Base-by-base conservation (phyloP, 2,888 invertebrate species). In the Drosophila nr. perissopoda region DNA sequence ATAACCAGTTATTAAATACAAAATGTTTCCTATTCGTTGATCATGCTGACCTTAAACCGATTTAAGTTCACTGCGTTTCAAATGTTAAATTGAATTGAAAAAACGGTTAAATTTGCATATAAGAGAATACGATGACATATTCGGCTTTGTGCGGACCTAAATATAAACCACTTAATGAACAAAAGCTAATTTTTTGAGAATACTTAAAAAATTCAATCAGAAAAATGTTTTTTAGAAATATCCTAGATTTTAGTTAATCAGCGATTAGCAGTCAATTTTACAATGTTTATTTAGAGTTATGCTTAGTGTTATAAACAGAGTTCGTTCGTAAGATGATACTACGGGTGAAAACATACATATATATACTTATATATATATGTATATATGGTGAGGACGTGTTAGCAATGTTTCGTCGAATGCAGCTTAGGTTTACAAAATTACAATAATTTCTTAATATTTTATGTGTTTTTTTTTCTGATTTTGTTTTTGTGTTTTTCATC, bases 271-370 rank as follows among this genome's bases (percentile, higher is more conserved):
- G 36, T 56, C 18, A 56, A 58, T 38, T 77, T 60, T 65, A 65
- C 66, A 78, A 59, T 78, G 16, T 76, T 80, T 65, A 80, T 76
- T 77, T 57, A 70, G 38, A 76, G 25, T 65, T 70, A 80, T 40
- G 49, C 76, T 66, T 80, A 80, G 31, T 62, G 56, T 29, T 76
- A 78, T 56, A 71, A 71, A 71, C 64, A 79, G 57, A 74, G 56
- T 65, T 65, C 27, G n/a, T 33, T 42, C 48, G 57, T 27, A 62
- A 52, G 56, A 67, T 68, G 65, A 49, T 80, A 45, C 49, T 79
- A 16, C 4, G 69, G 40, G 25, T 60, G 66, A 76, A 80, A 70
- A 66, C 65, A 76, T 52, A 76, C 34, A 65, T n/a, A 40, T 11
- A 13, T 25, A 2, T 25, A 25, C 25, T 25, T 38, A 11, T 42